Evolutionary conservation across 2,888 invertebrate species (phyloP), one percentile per base, ranked within the genome.

Genomic region (Eupsilia transversa): DNA sequence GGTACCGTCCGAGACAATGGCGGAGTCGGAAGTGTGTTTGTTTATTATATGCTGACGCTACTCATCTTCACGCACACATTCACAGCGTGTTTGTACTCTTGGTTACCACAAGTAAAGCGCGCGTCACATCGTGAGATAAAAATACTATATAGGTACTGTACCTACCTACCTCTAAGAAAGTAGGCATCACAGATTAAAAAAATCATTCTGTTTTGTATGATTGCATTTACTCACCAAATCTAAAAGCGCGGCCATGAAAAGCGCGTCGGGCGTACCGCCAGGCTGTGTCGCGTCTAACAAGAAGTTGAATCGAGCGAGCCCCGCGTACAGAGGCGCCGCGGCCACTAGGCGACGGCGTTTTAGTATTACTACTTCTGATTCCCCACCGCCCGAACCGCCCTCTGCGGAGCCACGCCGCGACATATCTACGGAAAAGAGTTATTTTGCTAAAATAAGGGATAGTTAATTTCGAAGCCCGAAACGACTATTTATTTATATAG

Each of bases 181-280:
- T 14, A 54, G 54, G 27, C 54, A 27, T 6, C 6, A 27, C 6
- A 54, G 3, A 17, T 54, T 12, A 17, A 17, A 27, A 30, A 56
- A 56, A 56, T 1, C 30, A 30, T 56, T 3, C 0, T 5, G 17
- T 56, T 56, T 56, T 56, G 17, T 30, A 56, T 56, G 56, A 56
- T 30, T 56, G 54, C 27, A 30, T 56, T 17, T 20, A 30, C 57
- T 94, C 95, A 99, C 99, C 97, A 99, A 97, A 94, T 99, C 99
- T 66, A 99, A 95, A 68, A 99, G 97, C 6, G 99, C 99, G 0
- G 99, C 99, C 92, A 99, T 97, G 49, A 99, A 97, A 87, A 99
- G 98, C 3, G 99, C 98, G 96, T 99, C 99, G 0, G 99, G 99
- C 72, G 99, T 98, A 0, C 98, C 97, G 0, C 99, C 99, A 0